phyloP scores from a whole-genome alignment of 2,888 invertebrate genomes.

The Cataglyphis albicans region DNA sequence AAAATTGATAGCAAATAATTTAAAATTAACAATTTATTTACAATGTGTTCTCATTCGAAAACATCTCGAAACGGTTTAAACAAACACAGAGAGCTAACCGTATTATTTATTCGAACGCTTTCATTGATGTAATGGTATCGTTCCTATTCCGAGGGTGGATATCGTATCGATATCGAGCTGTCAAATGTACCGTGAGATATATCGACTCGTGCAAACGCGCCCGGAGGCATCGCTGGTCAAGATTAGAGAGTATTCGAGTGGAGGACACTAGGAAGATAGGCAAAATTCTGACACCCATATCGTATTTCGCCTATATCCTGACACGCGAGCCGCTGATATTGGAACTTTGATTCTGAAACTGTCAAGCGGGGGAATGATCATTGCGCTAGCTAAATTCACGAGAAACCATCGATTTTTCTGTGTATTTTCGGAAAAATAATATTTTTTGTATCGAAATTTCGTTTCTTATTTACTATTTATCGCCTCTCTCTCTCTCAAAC shows the following conservation, averaged over 20 bases:
- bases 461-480: neutral
- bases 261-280: slow-evolving; percentile 69
- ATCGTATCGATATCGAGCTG: slow-evolving; percentile 60
- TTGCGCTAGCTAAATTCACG: slow-evolving; percentile 18
- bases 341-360: slow-evolving; percentile 57
- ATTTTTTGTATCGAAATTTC: neutral
- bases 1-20: slow-evolving; percentile 5
- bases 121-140: slow-evolving; percentile 18
- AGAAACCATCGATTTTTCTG: neutral
- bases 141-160: slow-evolving; percentile 36
- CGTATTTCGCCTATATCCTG: slow-evolving; percentile 61
- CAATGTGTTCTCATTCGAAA: neutral
- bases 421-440: neutral
- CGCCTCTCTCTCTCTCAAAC: neutral
- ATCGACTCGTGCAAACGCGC: slow-evolving; percentile 39
- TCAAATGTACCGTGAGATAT: slow-evolving; percentile 32
- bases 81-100: neutral
- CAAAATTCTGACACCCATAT: slow-evolving; percentile 66
- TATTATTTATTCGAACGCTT: slow-evolving; percentile 7
- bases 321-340: slow-evolving; percentile 63
- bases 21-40: slow-evolving; percentile 3
- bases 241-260: slow-evolving; percentile 61
- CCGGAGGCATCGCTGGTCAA: slow-evolving; percentile 45
- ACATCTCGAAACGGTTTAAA: neutral
- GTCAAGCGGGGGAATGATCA: slow-evolving; percentile 64